phyloP scores from a whole-genome alignment of 2,113 vertebrate genomes.

The Mola mola region DNA sequence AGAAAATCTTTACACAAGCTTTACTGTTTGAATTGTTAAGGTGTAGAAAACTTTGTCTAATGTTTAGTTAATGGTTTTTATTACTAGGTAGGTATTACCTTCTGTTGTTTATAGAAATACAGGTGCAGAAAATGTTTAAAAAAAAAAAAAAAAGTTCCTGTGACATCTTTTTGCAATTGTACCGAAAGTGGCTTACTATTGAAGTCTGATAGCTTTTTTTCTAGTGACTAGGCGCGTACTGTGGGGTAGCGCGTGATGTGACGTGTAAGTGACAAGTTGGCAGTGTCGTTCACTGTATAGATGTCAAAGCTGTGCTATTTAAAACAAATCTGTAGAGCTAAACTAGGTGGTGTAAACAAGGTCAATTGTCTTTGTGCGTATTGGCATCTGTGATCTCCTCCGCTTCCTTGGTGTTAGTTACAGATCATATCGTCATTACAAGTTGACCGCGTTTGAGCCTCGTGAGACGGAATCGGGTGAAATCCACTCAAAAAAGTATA shows the following conservation, averaged over 20 bases:
- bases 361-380: slow-evolving; percentile 79
- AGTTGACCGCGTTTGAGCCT: slow-evolving; percentile 63
- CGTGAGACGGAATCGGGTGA: slow-evolving; percentile 52
- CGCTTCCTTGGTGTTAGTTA: slow-evolving; percentile 72
- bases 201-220: slow-evolving; percentile 87
- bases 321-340: slow-evolving; percentile 82
- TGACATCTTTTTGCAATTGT: slow-evolving; percentile 97
- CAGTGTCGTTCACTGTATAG: slow-evolving; percentile 85
- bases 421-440: slow-evolving; percentile 64
- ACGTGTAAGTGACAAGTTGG: slow-evolving; percentile 85
- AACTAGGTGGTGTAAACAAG: slow-evolving; percentile 83
- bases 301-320: slow-evolving; percentile 86
- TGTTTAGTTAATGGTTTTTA: slow-evolving; percentile 90
- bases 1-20: slow-evolving; percentile 87
- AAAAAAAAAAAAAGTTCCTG: slow-evolving; percentile 85
- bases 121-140: slow-evolving; percentile 79
- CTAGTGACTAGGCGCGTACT: slow-evolving; percentile 84
- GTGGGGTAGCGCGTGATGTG: slow-evolving; percentile 83
- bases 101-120: slow-evolving; percentile 93
- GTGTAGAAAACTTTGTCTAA: slow-evolving; percentile 89
- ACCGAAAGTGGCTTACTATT: slow-evolving; percentile 99
- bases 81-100: slow-evolving; percentile 89
- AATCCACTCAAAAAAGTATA: slow-evolving; percentile 32
- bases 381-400: slow-evolving; percentile 78
- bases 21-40: slow-evolving; percentile 91